Base-by-base conservation (phyloP, 2,113 vertebrate species). In the Archocentrus centrarchus region DNA sequence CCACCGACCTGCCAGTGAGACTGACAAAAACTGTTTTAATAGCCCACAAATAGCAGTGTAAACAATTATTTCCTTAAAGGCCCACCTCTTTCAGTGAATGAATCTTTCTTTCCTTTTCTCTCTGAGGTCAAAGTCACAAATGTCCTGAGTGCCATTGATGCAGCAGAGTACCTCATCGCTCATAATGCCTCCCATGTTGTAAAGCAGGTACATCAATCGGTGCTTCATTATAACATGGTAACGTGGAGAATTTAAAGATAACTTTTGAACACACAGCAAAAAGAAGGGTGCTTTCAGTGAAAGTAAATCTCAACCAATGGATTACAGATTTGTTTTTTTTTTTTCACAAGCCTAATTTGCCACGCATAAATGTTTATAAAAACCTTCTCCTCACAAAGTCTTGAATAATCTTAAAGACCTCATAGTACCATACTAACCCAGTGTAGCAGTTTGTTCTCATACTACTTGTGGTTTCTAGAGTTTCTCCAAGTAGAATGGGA, bases 161-260 rank as follows among this genome's bases (percentile, higher is more conserved):
- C 95, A 82, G 96, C 96, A 30, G 97, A 99, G 92, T 84, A 94
- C 70, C 97, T 99, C 87, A 95, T 99, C 85, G 93, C 87, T 87
- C 95, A 96, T 76, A 97, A 97, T 0, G 96, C 96, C 76, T 96
- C 97, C 37, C 86, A 93, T 47, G 92, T 98, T 77, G 95, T 98
- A 64, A 89, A 95, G 53, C 93, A 96, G 95, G 98, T 98, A 95
- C 13, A 41, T 55, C 47, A 1, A 3, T 73, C 0, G 53, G 30
- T 44, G 27, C 24, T 73, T 73, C 68, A 73, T 35, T 7, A 55
- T 55, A 73, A 53, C 44, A 73, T 70, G 10, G 15, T 73, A 17
- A 73, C 24, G 20, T 32, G 66, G 24, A 53, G 44, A 3, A 10
- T 53, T 11, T 32, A 53, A 73, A 73, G 24, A 20, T 70, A 53